Evolutionary conservation across 1,140 invertebrate species (phyloP).

Genomic region (Brachionus angularis): DNA sequence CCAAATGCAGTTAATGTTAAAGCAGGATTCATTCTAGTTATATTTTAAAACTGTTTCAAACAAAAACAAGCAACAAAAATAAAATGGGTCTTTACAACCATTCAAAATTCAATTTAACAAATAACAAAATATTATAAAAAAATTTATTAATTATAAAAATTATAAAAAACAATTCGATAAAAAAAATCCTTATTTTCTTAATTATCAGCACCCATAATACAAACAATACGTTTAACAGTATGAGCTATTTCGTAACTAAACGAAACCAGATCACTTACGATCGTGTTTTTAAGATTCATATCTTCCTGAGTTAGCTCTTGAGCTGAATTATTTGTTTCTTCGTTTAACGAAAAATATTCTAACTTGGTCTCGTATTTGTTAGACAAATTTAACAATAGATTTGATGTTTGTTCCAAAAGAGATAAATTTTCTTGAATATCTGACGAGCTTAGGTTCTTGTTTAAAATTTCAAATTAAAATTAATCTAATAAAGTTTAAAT

Average conservation of each 20-base stretch:
- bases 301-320: not conserved
- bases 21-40: too few relatives aligned
- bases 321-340: not conserved
- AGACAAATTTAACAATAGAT: not conserved
- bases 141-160: slow-evolving; percentile 3
- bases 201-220: slow-evolving; percentile 36
- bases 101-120: not conserved
- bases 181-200: not conserved
- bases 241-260: slow-evolving; percentile 43
- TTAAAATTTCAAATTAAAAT: not conserved
- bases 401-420: not conserved
- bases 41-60: too few relatives aligned
- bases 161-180: not conserved
- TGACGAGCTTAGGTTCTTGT: not conserved
- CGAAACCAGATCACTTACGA: slow-evolving; percentile 30
- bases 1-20: not conserved
- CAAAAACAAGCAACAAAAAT: too few relatives aligned
- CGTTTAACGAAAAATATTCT: not conserved
- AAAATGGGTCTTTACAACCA: not conserved
- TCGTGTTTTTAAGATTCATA: slow-evolving; percentile 12
- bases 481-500: not conserved
- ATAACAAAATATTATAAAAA: slow-evolving; percentile 1
- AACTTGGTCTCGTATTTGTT: not conserved
- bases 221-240: slow-evolving; percentile 37
- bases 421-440: slow-evolving; percentile 1